Evolutionary conservation across 2,113 vertebrate species (phyloP).

Genomic region (Ardeotis arabs): DNA sequence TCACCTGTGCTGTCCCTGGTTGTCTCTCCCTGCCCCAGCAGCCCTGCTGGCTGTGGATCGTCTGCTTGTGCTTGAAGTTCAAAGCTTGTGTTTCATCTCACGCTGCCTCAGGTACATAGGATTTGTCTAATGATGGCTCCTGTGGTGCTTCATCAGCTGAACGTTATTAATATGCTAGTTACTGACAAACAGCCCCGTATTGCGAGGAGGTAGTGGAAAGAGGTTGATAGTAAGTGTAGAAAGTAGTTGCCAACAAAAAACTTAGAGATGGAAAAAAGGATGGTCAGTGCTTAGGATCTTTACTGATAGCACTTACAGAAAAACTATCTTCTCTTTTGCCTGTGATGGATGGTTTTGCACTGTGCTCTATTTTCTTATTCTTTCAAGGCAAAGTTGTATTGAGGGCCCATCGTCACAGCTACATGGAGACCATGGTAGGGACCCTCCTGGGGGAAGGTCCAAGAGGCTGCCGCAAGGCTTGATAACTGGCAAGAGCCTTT

Average conservation of each 20-base stretch:
- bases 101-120: rapidly evolving
- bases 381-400: rapidly evolving
- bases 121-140: neutral
- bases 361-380: neutral
- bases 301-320: neutral
- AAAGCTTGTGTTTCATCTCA: neutral
- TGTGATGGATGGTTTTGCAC: neutral
- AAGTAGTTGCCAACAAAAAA: neutral
- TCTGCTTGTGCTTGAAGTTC: neutral
- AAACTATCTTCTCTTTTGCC: too few relatives aligned
- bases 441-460: neutral
- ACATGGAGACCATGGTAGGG: rapidly evolving
- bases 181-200: neutral
- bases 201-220: rapidly evolving
- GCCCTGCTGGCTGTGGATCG: neutral
- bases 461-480: rapidly evolving
- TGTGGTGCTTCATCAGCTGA: neutral
- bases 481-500: neutral
- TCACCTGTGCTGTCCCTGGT: neutral
- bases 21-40: too few relatives aligned
- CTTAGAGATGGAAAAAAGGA: too few relatives aligned
- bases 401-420: neutral
- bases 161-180: neutral
- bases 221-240: neutral
- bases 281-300: neutral